Percentiles rank a stretch among this genome's conserved stretches.
These are phyloP conservation scores for Odiellus spinosus DNA, from an alignment of 2,888 invertebrate species.

Conservation along the genomic window DNA sequence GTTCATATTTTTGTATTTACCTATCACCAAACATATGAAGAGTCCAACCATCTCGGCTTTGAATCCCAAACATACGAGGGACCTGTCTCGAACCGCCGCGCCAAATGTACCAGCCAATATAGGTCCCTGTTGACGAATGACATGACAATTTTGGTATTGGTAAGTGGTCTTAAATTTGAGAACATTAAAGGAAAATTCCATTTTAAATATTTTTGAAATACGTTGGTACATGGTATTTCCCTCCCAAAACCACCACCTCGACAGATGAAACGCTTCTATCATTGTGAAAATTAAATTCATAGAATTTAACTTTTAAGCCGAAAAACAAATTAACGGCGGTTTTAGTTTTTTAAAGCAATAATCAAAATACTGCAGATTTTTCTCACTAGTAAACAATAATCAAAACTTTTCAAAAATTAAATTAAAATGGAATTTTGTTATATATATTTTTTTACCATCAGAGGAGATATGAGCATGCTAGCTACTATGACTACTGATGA, in stretches of 20 bases:
- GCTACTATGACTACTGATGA: conserved; percentile 56
- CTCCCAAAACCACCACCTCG: no score
- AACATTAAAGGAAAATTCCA: neutral
- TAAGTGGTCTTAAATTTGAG: no score
- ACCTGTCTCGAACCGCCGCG: conserved; percentile 46
- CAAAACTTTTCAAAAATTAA: neutral
- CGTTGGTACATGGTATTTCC: no score
- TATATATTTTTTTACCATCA: conserved; percentile 43
- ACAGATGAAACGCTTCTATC: no score
- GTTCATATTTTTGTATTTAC: no score
- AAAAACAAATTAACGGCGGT: no score
- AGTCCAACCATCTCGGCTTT: conserved; percentile 50
- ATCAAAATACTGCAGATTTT: neutral
- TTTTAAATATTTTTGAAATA: no score
- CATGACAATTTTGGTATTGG: no score
- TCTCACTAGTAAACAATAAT: neutral
- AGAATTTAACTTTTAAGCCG: no score
- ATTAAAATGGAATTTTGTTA: no score
- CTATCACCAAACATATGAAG: conserved; percentile 43
- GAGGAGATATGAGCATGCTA: conserved; percentile 62
- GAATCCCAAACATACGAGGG: conserved; percentile 46
- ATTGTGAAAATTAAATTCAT: no score
- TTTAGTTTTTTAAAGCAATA: neutral
- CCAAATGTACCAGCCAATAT: conserved; percentile 61
- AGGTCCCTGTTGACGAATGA: conserved; percentile 42